These are phyloP conservation scores for Pheucticus melanocephalus DNA, from an alignment of 2,113 vertebrate species.

Conservation along the genomic window DNA sequence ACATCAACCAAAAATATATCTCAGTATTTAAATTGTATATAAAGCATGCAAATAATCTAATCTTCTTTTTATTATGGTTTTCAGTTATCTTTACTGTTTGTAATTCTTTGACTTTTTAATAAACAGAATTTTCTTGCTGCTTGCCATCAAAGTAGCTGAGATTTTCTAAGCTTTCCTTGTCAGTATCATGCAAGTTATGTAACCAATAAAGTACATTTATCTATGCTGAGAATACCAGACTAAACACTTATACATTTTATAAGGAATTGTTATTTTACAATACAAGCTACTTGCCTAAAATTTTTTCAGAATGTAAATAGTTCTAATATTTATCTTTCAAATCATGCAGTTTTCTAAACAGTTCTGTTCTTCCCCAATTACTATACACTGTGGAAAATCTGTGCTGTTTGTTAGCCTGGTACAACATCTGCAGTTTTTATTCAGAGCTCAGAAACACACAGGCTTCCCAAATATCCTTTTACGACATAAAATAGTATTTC, in stretches of 20 bases:
- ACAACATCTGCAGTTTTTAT: not conserved
- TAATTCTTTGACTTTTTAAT: not conserved
- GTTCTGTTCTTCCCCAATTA: constrained; percentile 23
- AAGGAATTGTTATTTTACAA: not conserved
- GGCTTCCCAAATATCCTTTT: constrained; percentile 3
- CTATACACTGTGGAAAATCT: not conserved
- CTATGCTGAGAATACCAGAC: not conserved
- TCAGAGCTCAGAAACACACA: not conserved
- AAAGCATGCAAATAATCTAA: not conserved
- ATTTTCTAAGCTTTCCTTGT: not conserved
- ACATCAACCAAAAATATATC: not conserved
- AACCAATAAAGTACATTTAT: not conserved
- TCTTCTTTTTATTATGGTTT: not conserved
- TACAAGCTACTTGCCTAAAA: not conserved
- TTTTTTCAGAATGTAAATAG: not conserved
- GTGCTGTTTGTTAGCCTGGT: not conserved
- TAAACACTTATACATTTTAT: not conserved
- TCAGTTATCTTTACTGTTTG: not conserved
- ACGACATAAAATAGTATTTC: not conserved
- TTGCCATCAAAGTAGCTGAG: not conserved
- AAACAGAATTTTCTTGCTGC: not conserved
- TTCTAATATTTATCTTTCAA: not conserved
- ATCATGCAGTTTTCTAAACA: not conserved
- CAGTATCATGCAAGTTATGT: not conserved
- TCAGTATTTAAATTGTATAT: not conserved